Evolutionary conservation across 1,140 invertebrate species (phyloP).

Genomic region (Nebria ingens): DNA sequence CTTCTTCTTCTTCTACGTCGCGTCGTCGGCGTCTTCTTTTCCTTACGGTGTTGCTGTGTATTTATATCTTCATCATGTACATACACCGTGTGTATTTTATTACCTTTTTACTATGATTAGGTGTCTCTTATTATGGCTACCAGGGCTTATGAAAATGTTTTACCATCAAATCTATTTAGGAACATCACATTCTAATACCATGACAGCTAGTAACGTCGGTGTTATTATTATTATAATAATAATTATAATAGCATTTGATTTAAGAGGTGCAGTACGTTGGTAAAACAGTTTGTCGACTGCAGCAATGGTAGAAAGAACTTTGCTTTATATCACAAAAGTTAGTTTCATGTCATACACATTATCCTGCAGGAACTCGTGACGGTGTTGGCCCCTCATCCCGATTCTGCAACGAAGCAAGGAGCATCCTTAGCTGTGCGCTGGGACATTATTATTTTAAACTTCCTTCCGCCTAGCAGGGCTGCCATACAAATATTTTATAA

Average conservation of each 20-base stretch:
- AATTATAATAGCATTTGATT: not conserved
- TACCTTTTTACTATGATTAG: conserved; percentile 9
- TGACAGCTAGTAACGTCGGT: no score
- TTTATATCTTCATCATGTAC: conserved; percentile 5
- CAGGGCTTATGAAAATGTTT: not conserved
- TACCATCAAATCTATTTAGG: no score
- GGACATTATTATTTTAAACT: conserved; percentile 7
- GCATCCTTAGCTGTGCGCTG: not conserved
- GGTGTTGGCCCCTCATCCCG: not conserved
- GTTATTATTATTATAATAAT: not conserved
- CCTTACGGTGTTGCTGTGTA: not conserved
- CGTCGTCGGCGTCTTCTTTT: not conserved
- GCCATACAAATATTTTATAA: conserved; percentile 8
- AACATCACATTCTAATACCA: no score
- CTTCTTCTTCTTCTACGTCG: not conserved
- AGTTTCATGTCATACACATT: conserved; percentile 9
- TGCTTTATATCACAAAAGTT: conserved; percentile 9
- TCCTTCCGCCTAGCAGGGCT: not conserved
- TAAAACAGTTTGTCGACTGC: not conserved
- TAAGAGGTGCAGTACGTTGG: not conserved
- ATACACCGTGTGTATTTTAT: not conserved
- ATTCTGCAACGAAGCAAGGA: not conserved
- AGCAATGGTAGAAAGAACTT: not conserved
- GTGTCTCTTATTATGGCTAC: conserved; percentile 4
- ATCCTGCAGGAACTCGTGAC: conserved; percentile 4